phyloP scores from a whole-genome alignment of 2,888 invertebrate genomes.

The Metellina segmentata region DNA sequence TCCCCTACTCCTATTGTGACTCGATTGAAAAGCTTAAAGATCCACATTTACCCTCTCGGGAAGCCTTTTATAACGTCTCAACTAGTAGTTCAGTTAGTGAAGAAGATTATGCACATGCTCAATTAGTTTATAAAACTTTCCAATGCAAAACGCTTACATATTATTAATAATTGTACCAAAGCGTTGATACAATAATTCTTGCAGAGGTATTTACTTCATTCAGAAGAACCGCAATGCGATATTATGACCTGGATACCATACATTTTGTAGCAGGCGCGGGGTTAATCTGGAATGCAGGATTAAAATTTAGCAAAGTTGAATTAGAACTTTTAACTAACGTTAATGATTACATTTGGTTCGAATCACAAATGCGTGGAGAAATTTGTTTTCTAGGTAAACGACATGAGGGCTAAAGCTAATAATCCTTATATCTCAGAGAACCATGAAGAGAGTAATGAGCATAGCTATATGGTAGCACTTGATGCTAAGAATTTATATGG shows the following conservation, averaged over 20 bases:
- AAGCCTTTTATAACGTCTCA: neutral
- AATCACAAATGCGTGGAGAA: slow-evolving; percentile 77
- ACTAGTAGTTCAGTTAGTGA: neutral
- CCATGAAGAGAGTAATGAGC: too few species aligned
- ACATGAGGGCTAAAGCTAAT: neutral
- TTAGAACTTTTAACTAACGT: slow-evolving; percentile 78
- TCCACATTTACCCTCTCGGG: neutral
- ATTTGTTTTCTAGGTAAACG: slow-evolving; percentile 5
- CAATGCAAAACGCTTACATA: neutral
- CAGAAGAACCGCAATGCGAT: neutral
- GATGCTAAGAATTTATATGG: neutral
- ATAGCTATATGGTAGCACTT: neutral
- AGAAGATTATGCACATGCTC: slow-evolving; percentile 10
- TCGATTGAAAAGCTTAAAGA: slow-evolving; percentile 2
- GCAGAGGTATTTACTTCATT: neutral
- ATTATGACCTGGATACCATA: neutral
- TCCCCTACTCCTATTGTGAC: neutral
- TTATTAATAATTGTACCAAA: slow-evolving; percentile 24
- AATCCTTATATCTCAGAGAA: too few species aligned
- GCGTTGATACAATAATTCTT: neutral
- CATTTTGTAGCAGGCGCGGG: neutral
- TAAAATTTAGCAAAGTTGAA: slow-evolving; percentile 78
- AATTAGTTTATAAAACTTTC: neutral
- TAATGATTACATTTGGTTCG: slow-evolving; percentile 78
- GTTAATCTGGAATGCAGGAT: neutral